Base-by-base conservation (phyloP, 2,888 invertebrate genomes). In the Listrodromus nycthemerus region DNA sequence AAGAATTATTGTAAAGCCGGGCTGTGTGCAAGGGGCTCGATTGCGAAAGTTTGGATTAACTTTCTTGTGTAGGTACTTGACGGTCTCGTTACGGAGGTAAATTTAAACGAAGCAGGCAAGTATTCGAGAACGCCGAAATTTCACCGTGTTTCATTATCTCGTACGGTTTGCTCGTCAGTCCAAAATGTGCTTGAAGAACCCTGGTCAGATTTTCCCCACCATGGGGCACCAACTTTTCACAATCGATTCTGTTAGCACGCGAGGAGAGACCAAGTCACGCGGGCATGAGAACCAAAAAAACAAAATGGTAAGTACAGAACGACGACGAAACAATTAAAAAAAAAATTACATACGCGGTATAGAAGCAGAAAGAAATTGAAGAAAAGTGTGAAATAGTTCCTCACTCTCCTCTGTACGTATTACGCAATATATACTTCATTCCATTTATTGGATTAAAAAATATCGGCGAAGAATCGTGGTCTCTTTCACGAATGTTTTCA, bases 201-300 rank as follows among this genome's bases (percentile, higher is more conserved):
- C 33, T 19, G 58, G 70, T 76, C 71, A 48, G 65, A 67, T 73
- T 82, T 52, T 21, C 27, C 69, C 75, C 55, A 5, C 55, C 50
- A 45, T 21, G 13, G 27, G 16, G 66, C 16, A 50, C 16, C 82
- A 73, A 61, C 61, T 78, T 78, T 82, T 82, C 52, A n/a, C 78
- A 74, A 73, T 74, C 69, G 78, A 82, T 82, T 74, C 41, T 61
- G 50, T 21, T 21, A 69, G 61, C 50, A 73, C 48, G 48, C 45
- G 16, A 3, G 48, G 70, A 37, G 55, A 41, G 69, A 45, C 16
- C 30, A 13, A 70, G 13, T 19, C 16, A 61, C 45, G 7, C 2
- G 1, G 52, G 63, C 21, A 41, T 67, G 24, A 65, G 41, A 27
- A 5, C 16, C 37, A 16, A 21, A 10, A 16, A 48, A 55, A 55